Percentiles rank a stretch among this genome's conserved stretches.
Conservation (phyloP, 1,140 invertebrate genomes). For the Tyrophagus putrescentiae region DNA sequence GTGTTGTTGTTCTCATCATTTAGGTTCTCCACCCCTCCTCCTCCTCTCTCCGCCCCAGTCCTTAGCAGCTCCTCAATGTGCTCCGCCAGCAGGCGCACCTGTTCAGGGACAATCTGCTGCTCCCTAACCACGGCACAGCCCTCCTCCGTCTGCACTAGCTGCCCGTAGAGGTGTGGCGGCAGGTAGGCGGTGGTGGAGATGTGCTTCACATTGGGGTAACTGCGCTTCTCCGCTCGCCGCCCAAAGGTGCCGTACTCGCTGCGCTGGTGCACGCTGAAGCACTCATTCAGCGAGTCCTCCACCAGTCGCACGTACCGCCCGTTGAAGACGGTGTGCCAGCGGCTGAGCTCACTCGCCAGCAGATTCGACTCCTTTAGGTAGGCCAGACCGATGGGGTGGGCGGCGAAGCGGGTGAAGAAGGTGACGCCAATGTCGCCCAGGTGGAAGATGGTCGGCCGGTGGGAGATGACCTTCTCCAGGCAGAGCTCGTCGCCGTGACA, state of each 20-base stretch:
- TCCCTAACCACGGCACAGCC: constrained; percentile 35
- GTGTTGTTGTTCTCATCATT: not conserved
- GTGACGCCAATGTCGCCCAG: constrained; percentile 67
- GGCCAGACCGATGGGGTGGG: constrained; percentile 52
- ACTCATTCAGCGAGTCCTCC: constrained; percentile 70
- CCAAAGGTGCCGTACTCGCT: constrained; percentile 62
- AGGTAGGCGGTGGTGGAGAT: constrained; percentile 45
- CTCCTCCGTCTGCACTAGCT: constrained; percentile 58
- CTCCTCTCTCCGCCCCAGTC: too few species aligned
- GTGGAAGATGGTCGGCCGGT: constrained; percentile 52
- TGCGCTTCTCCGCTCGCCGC: constrained; percentile 36
- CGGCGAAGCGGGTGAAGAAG: constrained; percentile 63
- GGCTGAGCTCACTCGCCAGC: constrained; percentile 52
- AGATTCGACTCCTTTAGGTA: constrained; percentile 50
- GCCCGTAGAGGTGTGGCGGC: constrained; percentile 72
- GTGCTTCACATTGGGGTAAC: not conserved
- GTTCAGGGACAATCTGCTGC: constrained; percentile 4
- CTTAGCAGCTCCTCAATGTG: constrained; percentile 4
- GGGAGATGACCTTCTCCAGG: constrained; percentile 54
- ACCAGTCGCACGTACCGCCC: constrained; percentile 62
- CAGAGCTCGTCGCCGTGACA: constrained; percentile 54
- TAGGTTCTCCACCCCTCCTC: too few species aligned
- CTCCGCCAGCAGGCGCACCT: not conserved
- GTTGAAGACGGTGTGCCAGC: constrained; percentile 49
- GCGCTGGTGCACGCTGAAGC: constrained; percentile 63